A percentile compares a stretch with the other conserved stretches of the same genome.
phyloP scores from a whole-genome alignment of 2,888 invertebrate species.

The Agrochola lota region DNA sequence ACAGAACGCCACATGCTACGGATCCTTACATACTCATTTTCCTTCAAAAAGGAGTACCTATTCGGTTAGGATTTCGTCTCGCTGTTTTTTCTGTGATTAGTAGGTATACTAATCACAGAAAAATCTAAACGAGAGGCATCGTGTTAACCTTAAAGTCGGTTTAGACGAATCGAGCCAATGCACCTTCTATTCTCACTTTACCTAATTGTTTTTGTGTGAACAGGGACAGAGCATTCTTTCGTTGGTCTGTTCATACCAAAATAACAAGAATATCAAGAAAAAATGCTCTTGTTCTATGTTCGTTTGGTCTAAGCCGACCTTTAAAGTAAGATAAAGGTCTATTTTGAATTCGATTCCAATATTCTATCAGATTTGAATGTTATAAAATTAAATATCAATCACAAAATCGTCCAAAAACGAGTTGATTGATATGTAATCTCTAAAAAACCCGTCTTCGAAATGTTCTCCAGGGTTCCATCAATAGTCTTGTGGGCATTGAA shows the following conservation, averaged over 20 bases:
- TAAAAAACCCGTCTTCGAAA: slow-evolving; percentile 27
- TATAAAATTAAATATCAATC: slow-evolving; percentile 10
- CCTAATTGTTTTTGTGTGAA: neutral
- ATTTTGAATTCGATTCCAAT: neutral
- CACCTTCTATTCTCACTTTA: neutral
- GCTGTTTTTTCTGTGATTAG: too few relatives aligned
- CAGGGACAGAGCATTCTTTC: neutral
- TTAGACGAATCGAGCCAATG: neutral
- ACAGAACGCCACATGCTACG: too few relatives aligned
- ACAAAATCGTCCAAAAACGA: slow-evolving; percentile 20
- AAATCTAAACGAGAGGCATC: neutral
- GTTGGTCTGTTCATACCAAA: neutral
- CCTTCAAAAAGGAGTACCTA: too few relatives aligned
- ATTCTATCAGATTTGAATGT: neutral
- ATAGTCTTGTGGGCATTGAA: slow-evolving; percentile 25
- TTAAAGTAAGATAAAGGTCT: neutral
- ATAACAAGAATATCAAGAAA: neutral
- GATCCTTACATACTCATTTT: too few relatives aligned
- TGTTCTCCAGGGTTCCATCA: slow-evolving; percentile 28
- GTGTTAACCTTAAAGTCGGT: neutral
- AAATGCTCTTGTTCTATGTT: neutral
- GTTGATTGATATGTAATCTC: slow-evolving; percentile 32
- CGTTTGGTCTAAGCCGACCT: neutral
- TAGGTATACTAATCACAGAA: neutral
- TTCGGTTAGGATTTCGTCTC: too few relatives aligned